These are phyloP conservation scores for Clarias magur DNA, from an alignment of 2,113 vertebrate genomes.

Conservation along the genomic window DNA sequence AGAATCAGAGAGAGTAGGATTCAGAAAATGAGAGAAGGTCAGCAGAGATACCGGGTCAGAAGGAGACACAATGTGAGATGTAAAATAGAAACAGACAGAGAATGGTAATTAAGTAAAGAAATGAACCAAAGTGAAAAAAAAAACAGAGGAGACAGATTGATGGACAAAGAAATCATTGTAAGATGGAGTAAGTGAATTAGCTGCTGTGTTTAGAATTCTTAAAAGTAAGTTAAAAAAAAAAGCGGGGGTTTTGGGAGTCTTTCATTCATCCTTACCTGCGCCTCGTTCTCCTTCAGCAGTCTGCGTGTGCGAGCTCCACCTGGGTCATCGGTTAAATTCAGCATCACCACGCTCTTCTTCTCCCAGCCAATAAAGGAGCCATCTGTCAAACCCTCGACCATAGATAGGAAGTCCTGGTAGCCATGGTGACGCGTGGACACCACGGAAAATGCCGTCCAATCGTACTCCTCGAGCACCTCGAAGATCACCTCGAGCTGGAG, in stretches of 20 bases:
- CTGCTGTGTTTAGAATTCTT: constrained; percentile 13
- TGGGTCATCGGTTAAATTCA: constrained; percentile 85
- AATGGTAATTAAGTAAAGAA: neutral
- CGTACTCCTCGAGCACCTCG: constrained; percentile 93
- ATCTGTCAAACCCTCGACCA: constrained; percentile 90
- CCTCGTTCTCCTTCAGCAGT: constrained; percentile 86
- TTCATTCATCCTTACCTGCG: constrained; percentile 80
- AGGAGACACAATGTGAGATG: neutral
- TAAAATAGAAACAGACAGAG: neutral
- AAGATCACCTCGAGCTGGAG: constrained; percentile 93
- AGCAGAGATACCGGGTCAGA: neutral
- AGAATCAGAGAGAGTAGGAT: constrained; percentile 70
- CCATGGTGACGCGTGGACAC: constrained; percentile 89
- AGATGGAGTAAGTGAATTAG: constrained; percentile 39
- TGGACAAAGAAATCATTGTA: constrained; percentile 64
- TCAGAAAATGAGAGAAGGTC: constrained; percentile 28
- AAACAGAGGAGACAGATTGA: constrained; percentile 45
- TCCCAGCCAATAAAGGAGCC: constrained; percentile 95
- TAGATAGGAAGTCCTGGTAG: constrained; percentile 87
- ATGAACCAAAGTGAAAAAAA: constrained; percentile 36
- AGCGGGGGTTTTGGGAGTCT: constrained; percentile 17
- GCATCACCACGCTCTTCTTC: constrained; percentile 88
- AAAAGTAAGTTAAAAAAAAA: constrained; percentile 14
- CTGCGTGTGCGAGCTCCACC: constrained; percentile 80
- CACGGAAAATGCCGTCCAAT: constrained; percentile 91